Evolutionary conservation across 2,797 vertebrate species (phyloP).

Genomic region (Pseudopleuronectes americanus): DNA sequence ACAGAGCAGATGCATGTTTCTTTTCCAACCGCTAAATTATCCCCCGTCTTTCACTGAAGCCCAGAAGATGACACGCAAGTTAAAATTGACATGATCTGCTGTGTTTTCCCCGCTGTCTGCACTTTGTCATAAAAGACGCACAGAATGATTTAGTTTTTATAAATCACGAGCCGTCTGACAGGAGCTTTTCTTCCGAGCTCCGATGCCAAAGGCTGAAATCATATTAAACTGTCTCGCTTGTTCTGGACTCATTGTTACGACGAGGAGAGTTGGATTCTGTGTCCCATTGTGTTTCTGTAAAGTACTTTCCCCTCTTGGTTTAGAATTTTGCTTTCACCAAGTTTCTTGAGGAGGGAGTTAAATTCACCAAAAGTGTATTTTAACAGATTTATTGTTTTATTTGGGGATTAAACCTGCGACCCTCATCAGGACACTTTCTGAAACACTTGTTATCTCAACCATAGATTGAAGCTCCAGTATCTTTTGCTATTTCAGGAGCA

Average conservation of each 20-base stretch:
- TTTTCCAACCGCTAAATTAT: slow-evolving; percentile 37
- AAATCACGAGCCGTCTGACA: slow-evolving; percentile 34
- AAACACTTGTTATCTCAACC: slow-evolving; percentile 17
- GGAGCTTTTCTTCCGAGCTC: slow-evolving; percentile 24
- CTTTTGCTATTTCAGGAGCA: slow-evolving; percentile 42
- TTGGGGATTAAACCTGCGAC: slow-evolving; percentile 21
- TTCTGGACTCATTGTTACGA: slow-evolving; percentile 37
- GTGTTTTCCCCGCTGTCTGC: slow-evolving; percentile 55
- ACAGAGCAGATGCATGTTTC: slow-evolving; percentile 23
- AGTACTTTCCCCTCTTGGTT: slow-evolving; percentile 31
- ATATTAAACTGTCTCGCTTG: slow-evolving; percentile 50
- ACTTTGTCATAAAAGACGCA: slow-evolving; percentile 40
- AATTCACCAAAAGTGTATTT: slow-evolving; percentile 14
- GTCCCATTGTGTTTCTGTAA: not conserved
- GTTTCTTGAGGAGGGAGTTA: slow-evolving; percentile 7
- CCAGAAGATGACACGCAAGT: slow-evolving; percentile 55
- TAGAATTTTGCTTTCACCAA: slow-evolving; percentile 30
- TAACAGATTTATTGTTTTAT: slow-evolving; percentile 26
- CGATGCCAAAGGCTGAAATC: slow-evolving; percentile 51
- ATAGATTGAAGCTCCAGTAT: slow-evolving; percentile 2
- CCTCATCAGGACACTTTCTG: slow-evolving; percentile 15
- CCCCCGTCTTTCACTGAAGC: slow-evolving; percentile 29
- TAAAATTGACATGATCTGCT: slow-evolving; percentile 51
- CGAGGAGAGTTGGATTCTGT: slow-evolving; percentile 16
- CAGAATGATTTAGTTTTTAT: slow-evolving; percentile 66